phyloP scores from a whole-genome alignment of 1,140 invertebrate genomes.

The Lycorma delicatula region DNA sequence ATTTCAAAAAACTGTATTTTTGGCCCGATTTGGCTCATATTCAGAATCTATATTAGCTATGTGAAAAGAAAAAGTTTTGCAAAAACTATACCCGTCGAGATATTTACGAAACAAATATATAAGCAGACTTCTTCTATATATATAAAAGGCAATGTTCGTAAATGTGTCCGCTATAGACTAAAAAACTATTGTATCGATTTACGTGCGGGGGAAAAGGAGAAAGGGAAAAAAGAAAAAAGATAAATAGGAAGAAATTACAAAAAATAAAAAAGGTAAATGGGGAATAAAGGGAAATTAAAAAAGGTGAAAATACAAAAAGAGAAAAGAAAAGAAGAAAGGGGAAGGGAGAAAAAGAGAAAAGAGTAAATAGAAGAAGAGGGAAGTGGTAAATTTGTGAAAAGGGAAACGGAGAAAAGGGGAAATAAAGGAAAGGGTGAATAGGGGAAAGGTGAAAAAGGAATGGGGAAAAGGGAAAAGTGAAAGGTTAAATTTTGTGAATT shows the following conservation, averaged over 20 bases:
- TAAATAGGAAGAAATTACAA: neutral
- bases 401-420: neutral
- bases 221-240: neutral
- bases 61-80: too few species aligned
- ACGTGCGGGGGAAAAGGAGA: neutral
- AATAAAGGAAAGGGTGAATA: neutral
- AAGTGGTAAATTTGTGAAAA: neutral
- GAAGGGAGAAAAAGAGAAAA: neutral
- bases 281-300: neutral
- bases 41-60: too few species aligned
- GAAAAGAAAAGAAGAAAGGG: neutral
- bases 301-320: neutral
- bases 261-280: neutral
- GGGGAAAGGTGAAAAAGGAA: neutral
- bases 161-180: neutral
- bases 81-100: too few species aligned
- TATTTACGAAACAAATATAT: too few species aligned
- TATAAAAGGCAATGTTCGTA: too few species aligned
- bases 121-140: too few species aligned
- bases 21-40: too few species aligned
- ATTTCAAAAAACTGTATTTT: too few species aligned
- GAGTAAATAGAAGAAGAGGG: neutral
- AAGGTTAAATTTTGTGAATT: too few species aligned
- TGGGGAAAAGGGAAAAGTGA: neutral
- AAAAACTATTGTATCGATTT: too few species aligned